A percentile compares a stretch with the other conserved stretches of the same genome.
Conservation (phyloP, 2,797 vertebrate genomes). For the Liparis tanakae region DNA sequence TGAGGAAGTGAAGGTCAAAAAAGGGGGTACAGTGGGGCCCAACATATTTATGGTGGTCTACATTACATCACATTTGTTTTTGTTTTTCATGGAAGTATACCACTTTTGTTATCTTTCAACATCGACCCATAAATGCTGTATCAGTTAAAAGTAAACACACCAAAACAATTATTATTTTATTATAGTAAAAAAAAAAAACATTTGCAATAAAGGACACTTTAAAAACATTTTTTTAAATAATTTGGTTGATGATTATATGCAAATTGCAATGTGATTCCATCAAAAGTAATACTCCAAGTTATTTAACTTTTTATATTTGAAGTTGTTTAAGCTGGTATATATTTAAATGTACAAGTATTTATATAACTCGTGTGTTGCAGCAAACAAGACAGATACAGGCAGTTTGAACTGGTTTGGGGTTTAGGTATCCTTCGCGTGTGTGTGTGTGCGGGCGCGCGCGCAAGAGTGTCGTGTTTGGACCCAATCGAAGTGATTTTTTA, state of each 20-base stretch:
- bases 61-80: not conserved
- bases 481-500: not conserved
- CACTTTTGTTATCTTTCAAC: not conserved
- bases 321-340: not conserved
- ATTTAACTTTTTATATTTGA: not conserved
- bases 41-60: not conserved
- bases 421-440: not conserved
- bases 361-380: not conserved
- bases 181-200: too few relatives aligned
- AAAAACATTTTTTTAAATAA: not conserved
- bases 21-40: not conserved
- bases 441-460: not conserved
- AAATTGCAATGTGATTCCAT: not conserved
- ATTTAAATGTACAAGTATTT: not conserved
- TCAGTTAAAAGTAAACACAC: not conserved
- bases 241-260: not conserved
- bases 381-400: not conserved
- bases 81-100: not conserved
- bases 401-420: not conserved
- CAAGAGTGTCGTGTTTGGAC: not conserved
- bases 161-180: not conserved
- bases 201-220: not conserved
- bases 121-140: too few relatives aligned
- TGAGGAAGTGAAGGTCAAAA: slow-evolving; percentile 9
- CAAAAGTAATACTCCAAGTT: too few relatives aligned